These are phyloP conservation scores for Drosophila nr. fundita DNA, from an alignment of 2,888 invertebrate species.

Conservation along the genomic window DNA sequence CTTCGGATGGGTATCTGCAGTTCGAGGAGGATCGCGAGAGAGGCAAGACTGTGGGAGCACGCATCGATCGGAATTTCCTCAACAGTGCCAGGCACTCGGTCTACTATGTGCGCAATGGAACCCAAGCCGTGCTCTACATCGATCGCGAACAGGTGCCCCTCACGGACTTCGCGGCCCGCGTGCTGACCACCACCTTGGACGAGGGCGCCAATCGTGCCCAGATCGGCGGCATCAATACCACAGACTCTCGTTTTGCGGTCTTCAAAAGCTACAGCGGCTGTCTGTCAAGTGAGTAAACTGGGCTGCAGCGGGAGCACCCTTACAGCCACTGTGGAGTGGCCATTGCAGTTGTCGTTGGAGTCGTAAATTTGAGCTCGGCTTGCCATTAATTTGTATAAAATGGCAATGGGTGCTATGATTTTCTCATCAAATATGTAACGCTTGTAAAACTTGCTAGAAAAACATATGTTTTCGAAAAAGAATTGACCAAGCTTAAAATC, in stretches of 20 bases:
- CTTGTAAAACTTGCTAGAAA: too few relatives aligned
- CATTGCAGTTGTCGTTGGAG: constrained; percentile 4
- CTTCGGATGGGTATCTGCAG: constrained; percentile 92
- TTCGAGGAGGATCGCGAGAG: constrained; percentile 93
- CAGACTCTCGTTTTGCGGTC: constrained; percentile 91
- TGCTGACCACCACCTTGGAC: constrained; percentile 88
- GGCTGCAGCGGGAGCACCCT: not conserved
- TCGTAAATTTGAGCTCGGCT: constrained; percentile 62
- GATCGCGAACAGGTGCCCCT: constrained; percentile 91
- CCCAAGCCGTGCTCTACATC: constrained; percentile 90
- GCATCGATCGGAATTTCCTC: constrained; percentile 92
- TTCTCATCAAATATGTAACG: not conserved
- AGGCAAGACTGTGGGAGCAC: constrained; percentile 88
- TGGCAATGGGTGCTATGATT: fast-evolving
- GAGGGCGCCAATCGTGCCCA: constrained; percentile 92
- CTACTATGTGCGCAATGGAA: constrained; percentile 88
- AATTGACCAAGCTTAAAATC: not conserved
- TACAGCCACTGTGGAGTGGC: constrained; percentile 2
- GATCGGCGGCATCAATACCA: constrained; percentile 94
- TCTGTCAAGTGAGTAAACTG: constrained; percentile 90
- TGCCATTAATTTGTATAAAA: constrained; percentile 55
- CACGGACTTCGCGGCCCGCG: constrained; percentile 89
- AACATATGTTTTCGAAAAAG: too few relatives aligned
- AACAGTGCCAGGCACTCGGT: constrained; percentile 92
- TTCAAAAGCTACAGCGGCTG: constrained; percentile 96